A percentile compares a stretch with the other conserved stretches of the same genome.
These are phyloP conservation scores for Erebia epiphron DNA, from an alignment of 2,888 invertebrate genomes.

Conservation along the genomic window DNA sequence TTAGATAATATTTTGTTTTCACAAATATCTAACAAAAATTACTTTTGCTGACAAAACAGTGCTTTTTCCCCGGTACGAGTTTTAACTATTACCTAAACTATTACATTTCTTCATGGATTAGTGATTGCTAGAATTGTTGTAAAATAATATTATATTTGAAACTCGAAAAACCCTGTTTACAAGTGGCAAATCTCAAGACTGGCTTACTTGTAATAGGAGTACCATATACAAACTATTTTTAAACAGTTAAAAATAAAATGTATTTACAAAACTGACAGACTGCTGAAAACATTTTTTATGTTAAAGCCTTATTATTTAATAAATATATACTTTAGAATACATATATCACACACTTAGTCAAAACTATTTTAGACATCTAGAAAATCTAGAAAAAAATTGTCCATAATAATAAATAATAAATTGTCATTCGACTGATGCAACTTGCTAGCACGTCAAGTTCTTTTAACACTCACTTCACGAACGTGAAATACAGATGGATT, in stretches of 20 bases:
- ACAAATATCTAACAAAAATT: neutral
- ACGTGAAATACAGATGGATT: neutral
- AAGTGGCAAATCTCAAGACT: no score
- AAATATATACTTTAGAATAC: neutral
- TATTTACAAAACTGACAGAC: neutral
- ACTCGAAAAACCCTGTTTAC: no score
- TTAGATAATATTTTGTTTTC: neutral
- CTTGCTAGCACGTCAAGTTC: neutral
- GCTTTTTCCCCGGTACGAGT: no score
- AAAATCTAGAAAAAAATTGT: neutral
- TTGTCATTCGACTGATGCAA: neutral
- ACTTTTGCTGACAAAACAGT: no score
- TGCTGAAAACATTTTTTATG: neutral
- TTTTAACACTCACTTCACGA: neutral
- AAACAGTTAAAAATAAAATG: neutral
- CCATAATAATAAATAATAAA: neutral
- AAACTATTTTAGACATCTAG: neutral
- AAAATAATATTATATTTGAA: no score
- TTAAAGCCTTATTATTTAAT: neutral
- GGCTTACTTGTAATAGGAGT: no score
- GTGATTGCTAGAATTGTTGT: no score
- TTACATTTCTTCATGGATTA: no score
- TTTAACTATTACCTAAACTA: no score
- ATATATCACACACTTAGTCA: constrained; percentile 1
- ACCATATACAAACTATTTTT: neutral